Evolutionary conservation across 2,113 vertebrate species (phyloP).

Genomic region (Emydura subglobosa): DNA sequence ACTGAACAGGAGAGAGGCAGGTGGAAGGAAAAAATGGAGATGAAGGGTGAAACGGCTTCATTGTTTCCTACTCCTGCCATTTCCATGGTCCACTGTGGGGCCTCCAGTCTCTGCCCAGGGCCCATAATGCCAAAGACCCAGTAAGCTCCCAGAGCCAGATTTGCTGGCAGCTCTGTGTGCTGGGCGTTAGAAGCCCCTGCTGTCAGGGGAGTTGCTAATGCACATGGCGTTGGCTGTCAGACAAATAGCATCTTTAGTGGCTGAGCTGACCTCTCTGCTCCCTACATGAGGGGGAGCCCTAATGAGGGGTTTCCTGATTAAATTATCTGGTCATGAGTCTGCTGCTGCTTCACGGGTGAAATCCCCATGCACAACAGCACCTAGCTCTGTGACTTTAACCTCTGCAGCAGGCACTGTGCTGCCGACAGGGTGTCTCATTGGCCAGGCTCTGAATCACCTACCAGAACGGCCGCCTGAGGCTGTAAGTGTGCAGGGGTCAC

Average conservation of each 20-base stretch:
- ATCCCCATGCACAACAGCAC: not conserved
- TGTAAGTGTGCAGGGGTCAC: not conserved
- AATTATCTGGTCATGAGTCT: not conserved
- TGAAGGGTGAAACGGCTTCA: not conserved
- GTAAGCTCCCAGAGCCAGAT: not conserved
- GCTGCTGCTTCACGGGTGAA: not conserved
- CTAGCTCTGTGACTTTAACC: not conserved
- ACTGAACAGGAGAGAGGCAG: not conserved
- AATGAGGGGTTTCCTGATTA: not conserved
- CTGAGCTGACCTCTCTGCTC: not conserved
- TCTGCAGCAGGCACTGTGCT: not conserved
- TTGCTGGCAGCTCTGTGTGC: not conserved
- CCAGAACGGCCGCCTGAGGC: not conserved
- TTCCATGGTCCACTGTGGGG: not conserved
- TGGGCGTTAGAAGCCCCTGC: not conserved
- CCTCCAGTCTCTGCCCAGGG: not conserved
- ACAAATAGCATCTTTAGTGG: not conserved
- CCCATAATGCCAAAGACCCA: not conserved
- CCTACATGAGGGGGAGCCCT: not conserved
- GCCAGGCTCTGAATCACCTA: too few relatives aligned
- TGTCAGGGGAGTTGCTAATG: not conserved
- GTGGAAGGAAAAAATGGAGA: not conserved
- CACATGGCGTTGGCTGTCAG: not conserved
- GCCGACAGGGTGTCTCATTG: not conserved
- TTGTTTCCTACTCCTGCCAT: not conserved